Percentiles rank a stretch among this genome's conserved stretches.
phyloP scores from a whole-genome alignment of 2,888 invertebrate species.

The Copidosoma aretas region DNA sequence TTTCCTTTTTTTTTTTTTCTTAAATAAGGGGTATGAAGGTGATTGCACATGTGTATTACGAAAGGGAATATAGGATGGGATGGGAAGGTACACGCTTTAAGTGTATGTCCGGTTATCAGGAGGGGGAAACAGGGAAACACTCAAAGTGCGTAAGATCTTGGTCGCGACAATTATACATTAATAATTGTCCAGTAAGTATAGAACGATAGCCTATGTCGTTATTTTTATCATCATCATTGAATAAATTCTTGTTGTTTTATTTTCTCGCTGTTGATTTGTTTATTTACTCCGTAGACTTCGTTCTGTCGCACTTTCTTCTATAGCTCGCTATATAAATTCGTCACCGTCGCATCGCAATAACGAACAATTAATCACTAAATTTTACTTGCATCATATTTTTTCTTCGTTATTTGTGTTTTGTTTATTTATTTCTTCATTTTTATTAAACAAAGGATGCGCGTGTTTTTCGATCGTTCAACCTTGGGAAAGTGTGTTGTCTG shows the following conservation, averaged over 20 bases:
- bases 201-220: conserved; percentile 30
- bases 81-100: conserved; percentile 31
- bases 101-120: conserved; percentile 30
- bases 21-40: conserved; percentile 26
- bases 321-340: conserved; percentile 46
- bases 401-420: conserved; percentile 42
- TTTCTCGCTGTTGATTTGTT: conserved; percentile 13
- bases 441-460: conserved; percentile 33
- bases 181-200: background rate
- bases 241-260: conserved; percentile 6
- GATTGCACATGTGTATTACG: conserved; percentile 29
- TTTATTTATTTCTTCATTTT: conserved; percentile 25
- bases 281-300: conserved; percentile 32
- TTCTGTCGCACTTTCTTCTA: conserved; percentile 46
- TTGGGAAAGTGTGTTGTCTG: conserved; percentile 4
- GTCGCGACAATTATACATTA: conserved; percentile 25
- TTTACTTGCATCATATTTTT: conserved; percentile 47
- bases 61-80: conserved; percentile 22
- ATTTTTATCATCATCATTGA: background rate
- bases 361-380: conserved; percentile 53
- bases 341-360: conserved; percentile 46
- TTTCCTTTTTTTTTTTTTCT: conserved; percentile 29
- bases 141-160: conserved; percentile 32
- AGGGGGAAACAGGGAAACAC: conserved; percentile 30
- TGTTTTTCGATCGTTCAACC: conserved; percentile 23